Evolutionary conservation across 2,888 invertebrate genomes (phyloP).

Genomic region (Philhelius pedissequus): DNA sequence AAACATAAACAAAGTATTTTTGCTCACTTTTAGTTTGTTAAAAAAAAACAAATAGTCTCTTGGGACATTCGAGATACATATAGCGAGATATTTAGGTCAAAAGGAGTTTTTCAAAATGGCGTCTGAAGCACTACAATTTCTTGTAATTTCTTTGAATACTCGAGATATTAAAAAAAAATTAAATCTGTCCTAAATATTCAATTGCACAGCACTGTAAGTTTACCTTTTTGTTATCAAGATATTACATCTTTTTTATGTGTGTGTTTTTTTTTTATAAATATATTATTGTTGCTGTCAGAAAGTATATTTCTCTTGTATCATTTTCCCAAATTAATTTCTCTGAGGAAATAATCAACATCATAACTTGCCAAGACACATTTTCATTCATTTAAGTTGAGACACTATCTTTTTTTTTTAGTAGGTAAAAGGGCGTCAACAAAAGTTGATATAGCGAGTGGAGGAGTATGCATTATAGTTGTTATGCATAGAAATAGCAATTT

Average conservation of each 20-base stretch:
- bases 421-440: slow-evolving; percentile 24
- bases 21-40: no score
- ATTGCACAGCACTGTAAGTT: slow-evolving; percentile 14
- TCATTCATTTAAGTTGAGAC: slow-evolving; percentile 17
- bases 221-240: background rate
- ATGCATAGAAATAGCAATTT: slow-evolving; percentile 2
- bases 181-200: no score
- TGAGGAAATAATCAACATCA: background rate
- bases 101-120: no score
- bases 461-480: background rate
- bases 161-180: no score
- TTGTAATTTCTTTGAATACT: no score
- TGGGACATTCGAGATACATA: no score
- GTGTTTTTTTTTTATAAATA: background rate
- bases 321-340: slow-evolving; percentile 36
- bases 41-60: no score
- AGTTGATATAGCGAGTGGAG: background rate
- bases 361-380: slow-evolving; percentile 12
- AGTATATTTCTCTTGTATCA: background rate
- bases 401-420: slow-evolving; percentile 7
- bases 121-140: no score
- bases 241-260: background rate
- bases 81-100: no score
- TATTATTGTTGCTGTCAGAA: slow-evolving; percentile 1
- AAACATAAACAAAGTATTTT: no score